A percentile compares a stretch with the other conserved stretches of the same genome.
Evolutionary conservation across 2,113 vertebrate species (phyloP).

Genomic region (Cololabis saira): DNA sequence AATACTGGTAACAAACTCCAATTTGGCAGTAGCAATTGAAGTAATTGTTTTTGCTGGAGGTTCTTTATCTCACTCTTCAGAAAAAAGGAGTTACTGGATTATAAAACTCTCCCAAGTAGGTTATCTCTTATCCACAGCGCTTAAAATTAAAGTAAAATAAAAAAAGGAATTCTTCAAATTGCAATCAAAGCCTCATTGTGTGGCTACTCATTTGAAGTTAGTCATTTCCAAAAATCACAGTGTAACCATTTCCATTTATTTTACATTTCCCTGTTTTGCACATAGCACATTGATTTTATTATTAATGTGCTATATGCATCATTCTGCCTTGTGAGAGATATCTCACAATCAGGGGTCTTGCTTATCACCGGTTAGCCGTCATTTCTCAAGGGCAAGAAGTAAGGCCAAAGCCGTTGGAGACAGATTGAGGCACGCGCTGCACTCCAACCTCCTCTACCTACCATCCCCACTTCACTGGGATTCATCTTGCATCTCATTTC

Average conservation of each 20-base stretch:
- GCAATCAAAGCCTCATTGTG: no score
- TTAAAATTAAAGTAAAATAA: no score
- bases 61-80: no score
- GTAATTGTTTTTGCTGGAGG: no score
- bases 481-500: slow-evolving; percentile 73
- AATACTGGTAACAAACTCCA: not conserved
- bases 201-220: no score
- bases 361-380: slow-evolving; percentile 68
- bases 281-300: slow-evolving; percentile 7
- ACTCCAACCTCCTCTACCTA: slow-evolving; percentile 55
- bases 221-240: no score
- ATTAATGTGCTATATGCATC: slow-evolving; percentile 2
- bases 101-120: no score
- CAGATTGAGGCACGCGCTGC: slow-evolving; percentile 72
- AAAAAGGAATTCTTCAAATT: no score
- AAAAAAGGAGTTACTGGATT: no score
- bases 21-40: no score
- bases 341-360: slow-evolving; percentile 38
- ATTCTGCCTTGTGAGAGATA: slow-evolving; percentile 52
- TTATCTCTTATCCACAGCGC: no score
- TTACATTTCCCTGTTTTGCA: slow-evolving; percentile 15
- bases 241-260: not conserved
- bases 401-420: slow-evolving; percentile 65
- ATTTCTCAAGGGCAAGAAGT: slow-evolving; percentile 70
- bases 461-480: slow-evolving; percentile 50